Conservation (phyloP, 2,113 vertebrate species). For the Sylvia atricapilla region DNA sequence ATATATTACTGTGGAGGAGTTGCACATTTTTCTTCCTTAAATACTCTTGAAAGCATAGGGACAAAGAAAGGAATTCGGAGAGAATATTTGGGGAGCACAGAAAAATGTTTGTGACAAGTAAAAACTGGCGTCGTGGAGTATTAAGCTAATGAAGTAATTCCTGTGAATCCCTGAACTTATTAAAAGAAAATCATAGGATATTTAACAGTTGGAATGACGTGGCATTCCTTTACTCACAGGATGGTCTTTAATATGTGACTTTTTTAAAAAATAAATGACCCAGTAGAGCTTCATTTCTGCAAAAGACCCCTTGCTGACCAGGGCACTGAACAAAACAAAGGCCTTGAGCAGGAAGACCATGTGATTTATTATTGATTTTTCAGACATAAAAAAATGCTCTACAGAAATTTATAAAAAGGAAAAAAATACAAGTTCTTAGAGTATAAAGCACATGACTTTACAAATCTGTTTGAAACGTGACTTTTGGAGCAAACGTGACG, state of each 20-base stretch:
- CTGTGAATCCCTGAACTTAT: background rate
- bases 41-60: conserved; percentile 39
- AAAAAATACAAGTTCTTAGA: background rate
- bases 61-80: conserved; percentile 5
- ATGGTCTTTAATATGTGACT: background rate
- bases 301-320: background rate
- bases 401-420: fast-evolving
- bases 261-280: background rate
- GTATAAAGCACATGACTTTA: background rate
- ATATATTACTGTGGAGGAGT: background rate
- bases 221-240: background rate
- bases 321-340: background rate
- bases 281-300: background rate
- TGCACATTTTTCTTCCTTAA: conserved; percentile 63
- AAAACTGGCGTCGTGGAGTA: background rate
- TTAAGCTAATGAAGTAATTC: background rate
- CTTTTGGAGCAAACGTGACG: background rate
- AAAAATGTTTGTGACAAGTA: conserved; percentile 27
- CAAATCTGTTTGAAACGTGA: background rate
- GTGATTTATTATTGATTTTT: background rate
- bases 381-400: background rate
- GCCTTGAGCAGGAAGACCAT: background rate
- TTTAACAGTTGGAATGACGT: background rate
- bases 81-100: background rate
- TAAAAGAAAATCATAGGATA: background rate